phyloP scores from a whole-genome alignment of 2,888 invertebrate genomes.

The Epirrhoe alternata region DNA sequence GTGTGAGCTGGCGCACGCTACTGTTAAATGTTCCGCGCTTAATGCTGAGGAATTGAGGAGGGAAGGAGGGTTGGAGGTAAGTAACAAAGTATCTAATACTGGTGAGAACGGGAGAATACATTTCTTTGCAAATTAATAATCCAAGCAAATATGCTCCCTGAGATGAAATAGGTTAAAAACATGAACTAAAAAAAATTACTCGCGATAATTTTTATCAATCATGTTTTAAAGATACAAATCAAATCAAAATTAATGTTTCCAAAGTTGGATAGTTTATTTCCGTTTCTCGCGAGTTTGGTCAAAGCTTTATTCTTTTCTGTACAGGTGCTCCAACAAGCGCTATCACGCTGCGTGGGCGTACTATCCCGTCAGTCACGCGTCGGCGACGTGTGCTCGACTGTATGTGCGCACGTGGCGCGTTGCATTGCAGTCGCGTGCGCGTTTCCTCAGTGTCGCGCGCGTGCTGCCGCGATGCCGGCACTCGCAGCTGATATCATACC shows the following conservation, averaged over 20 bases:
- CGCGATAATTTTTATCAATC: too few species aligned
- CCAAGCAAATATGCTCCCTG: too few species aligned
- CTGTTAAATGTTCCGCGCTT: slow-evolving; percentile 97
- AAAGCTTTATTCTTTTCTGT: not conserved
- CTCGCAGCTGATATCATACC: slow-evolving; percentile 90
- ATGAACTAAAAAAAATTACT: too few species aligned
- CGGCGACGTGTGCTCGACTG: slow-evolving; percentile 93
- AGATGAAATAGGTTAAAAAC: too few species aligned
- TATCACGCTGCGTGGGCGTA: slow-evolving; percentile 97
- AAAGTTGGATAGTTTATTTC: too few species aligned
- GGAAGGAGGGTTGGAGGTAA: slow-evolving; percentile 95
- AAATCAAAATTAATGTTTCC: too few species aligned
- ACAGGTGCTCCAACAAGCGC: slow-evolving; percentile 93
- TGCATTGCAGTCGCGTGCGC: slow-evolving; percentile 98
- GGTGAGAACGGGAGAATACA: too few species aligned
- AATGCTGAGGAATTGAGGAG: slow-evolving; percentile 98
- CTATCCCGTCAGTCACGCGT: slow-evolving; percentile 90
- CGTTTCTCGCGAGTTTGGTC: too few species aligned
- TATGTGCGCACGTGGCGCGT: slow-evolving; percentile 95
- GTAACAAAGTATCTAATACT: too few species aligned
- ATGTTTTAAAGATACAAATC: too few species aligned
- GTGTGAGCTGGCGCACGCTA: slow-evolving; percentile 97
- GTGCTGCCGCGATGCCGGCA: slow-evolving; percentile 94
- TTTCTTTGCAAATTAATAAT: too few species aligned
- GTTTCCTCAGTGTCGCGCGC: slow-evolving; percentile 95